Conservation (phyloP, 2,888 invertebrate species). For the Mythimna pallens region DNA sequence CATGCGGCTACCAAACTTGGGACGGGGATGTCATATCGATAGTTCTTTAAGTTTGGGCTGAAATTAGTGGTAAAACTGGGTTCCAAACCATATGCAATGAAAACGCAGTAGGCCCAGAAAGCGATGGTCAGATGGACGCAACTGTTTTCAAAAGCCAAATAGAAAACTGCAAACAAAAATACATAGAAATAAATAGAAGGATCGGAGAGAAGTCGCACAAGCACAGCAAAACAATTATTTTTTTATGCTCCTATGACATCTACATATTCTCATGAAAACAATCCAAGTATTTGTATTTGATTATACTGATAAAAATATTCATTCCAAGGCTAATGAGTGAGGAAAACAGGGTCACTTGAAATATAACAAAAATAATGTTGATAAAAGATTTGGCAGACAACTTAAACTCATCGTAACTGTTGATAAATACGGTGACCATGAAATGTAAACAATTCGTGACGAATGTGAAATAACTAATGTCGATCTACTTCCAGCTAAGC, state of each 20-base stretch:
- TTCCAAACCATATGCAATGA: neutral
- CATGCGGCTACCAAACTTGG: neutral
- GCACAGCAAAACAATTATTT: too few species aligned
- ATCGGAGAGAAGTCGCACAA: neutral
- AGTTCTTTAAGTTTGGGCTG: neutral
- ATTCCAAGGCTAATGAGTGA: conserved; percentile 20
- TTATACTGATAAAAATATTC: conserved; percentile 22
- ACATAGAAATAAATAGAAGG: neutral
- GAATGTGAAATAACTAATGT: conserved; percentile 2
- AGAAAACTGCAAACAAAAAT: neutral
- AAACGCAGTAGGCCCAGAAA: neutral
- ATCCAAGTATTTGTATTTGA: conserved; percentile 7
- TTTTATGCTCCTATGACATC: neutral
- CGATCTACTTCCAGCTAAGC: neutral
- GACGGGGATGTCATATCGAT: neutral
- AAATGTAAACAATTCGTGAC: conserved; percentile 23
- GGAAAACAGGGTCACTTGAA: conserved; percentile 4
- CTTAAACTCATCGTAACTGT: neutral
- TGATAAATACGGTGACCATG: conserved; percentile 18
- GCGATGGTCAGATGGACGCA: neutral
- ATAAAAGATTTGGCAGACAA: conserved; percentile 27
- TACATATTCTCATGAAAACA: conserved; percentile 5
- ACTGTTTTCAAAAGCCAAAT: neutral
- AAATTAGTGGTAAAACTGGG: neutral
- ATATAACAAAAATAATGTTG: conserved; percentile 12